These are phyloP conservation scores for Pontoporia blainvillei DNA, from an alignment of 2,113 vertebrate genomes.

Conservation along the genomic window DNA sequence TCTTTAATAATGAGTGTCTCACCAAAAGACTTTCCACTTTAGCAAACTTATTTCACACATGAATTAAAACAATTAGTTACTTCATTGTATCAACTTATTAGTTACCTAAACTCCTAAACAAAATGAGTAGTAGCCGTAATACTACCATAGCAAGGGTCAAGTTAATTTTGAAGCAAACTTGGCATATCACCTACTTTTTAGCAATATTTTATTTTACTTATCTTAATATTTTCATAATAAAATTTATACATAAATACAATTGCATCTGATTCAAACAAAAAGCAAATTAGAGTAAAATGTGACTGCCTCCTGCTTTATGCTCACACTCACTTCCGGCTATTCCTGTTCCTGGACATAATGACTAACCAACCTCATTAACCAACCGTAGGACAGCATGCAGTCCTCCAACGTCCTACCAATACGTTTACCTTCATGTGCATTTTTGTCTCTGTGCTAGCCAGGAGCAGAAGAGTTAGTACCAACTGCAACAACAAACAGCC, in stretches of 20 bases:
- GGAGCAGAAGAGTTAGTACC: not conserved
- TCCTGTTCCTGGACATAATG: not conserved
- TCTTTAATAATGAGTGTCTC: not conserved
- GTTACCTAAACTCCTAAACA: not conserved
- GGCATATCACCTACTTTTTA: not conserved
- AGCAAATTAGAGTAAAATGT: not conserved
- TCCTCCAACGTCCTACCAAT: not conserved
- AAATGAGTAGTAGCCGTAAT: not conserved
- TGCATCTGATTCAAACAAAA: not conserved
- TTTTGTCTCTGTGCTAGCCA: not conserved
- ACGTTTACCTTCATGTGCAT: not conserved
- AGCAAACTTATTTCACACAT: not conserved
- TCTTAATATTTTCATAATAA: not conserved
- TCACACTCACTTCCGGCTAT: not conserved
- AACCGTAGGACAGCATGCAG: not conserved
- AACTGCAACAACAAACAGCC: not conserved
- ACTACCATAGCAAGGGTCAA: not conserved
- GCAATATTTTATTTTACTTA: not conserved
- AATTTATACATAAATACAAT: not conserved
- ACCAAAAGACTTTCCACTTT: not conserved
- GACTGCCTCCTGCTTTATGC: not conserved
- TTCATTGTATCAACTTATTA: not conserved
- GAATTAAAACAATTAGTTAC: not conserved
- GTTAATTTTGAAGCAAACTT: not conserved
- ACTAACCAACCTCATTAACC: not conserved